Conservation (phyloP, 2,888 invertebrate species). For the Parapristionchus giblindavisi region DNA sequence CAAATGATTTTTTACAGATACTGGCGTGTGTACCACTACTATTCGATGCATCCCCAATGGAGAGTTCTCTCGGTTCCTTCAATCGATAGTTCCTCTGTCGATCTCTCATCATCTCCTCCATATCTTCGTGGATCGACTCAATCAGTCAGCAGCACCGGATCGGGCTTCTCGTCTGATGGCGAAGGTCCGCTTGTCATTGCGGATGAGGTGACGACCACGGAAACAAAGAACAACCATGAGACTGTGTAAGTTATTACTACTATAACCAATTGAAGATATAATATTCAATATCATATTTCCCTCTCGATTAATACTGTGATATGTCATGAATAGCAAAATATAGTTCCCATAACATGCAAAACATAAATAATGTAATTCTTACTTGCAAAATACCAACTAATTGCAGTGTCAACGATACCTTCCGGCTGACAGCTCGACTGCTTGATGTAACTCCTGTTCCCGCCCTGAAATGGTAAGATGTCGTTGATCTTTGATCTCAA, state of each 20-base stretch:
- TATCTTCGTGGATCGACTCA: neutral
- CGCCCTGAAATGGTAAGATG: constrained; percentile 17
- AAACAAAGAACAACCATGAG: no score
- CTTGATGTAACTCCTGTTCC: constrained; percentile 24
- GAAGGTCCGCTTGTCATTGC: no score
- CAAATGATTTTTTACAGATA: constrained; percentile 24
- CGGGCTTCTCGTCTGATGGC: constrained; percentile 3
- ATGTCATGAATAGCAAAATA: no score
- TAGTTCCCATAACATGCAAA: no score
- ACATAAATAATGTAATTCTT: no score
- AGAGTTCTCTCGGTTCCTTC: constrained; percentile 23
- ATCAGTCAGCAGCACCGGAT: neutral
- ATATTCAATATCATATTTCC: no score
- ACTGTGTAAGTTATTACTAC: no score
- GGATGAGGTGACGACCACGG: no score
- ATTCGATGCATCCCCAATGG: constrained; percentile 25
- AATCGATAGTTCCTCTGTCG: neutral
- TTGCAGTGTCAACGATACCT: constrained; percentile 18
- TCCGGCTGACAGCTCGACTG: neutral
- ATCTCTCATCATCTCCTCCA: neutral
- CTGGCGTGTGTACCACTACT: constrained; percentile 37
- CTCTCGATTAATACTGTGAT: no score
- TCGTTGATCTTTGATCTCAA: neutral
- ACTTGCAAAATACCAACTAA: no score
- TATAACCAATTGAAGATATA: no score